Percentiles rank a stretch among this genome's conserved stretches.
These are phyloP conservation scores for Coptotermes formosanus DNA, from an alignment of 1,140 invertebrate genomes.

Conservation along the genomic window DNA sequence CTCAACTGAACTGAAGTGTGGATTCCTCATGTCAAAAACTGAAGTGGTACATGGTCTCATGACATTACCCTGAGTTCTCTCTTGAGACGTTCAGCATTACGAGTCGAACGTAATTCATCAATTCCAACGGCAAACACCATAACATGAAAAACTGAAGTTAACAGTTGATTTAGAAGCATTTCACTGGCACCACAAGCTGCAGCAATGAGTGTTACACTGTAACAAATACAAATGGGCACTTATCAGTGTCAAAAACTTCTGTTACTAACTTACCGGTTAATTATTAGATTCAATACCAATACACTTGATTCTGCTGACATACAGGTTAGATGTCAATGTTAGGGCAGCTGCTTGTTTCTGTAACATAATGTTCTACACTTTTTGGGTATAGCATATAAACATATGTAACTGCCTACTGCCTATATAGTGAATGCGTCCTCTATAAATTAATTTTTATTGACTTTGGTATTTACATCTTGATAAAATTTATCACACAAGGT, in stretches of 20 bases:
- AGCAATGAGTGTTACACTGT: slow-evolving; percentile 63
- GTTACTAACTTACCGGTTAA: background rate
- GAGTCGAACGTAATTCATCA: slow-evolving; percentile 69
- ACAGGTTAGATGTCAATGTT: background rate
- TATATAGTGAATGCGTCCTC: too few relatives aligned
- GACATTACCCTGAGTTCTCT: slow-evolving; percentile 64
- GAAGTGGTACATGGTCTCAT: too few relatives aligned
- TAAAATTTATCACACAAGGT: too few relatives aligned
- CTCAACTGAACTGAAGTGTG: too few relatives aligned
- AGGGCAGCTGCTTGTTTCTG: too few relatives aligned
- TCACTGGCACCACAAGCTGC: slow-evolving; percentile 63
- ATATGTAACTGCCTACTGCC: too few relatives aligned
- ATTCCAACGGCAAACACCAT: slow-evolving; percentile 76
- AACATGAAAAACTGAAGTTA: slow-evolving; percentile 70
- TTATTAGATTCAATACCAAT: background rate
- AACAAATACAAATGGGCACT: slow-evolving; percentile 34
- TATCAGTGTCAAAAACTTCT: too few relatives aligned
- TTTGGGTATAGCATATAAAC: too few relatives aligned
- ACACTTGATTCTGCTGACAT: background rate
- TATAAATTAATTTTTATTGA: too few relatives aligned
- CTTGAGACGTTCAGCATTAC: slow-evolving; percentile 77
- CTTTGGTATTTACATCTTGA: too few relatives aligned
- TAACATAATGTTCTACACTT: too few relatives aligned
- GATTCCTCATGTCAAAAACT: too few relatives aligned
- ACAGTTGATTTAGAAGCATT: slow-evolving; percentile 59